These are phyloP conservation scores for Sclerodermus sp. DNA, from an alignment of 2,888 invertebrate genomes.

Conservation along the genomic window DNA sequence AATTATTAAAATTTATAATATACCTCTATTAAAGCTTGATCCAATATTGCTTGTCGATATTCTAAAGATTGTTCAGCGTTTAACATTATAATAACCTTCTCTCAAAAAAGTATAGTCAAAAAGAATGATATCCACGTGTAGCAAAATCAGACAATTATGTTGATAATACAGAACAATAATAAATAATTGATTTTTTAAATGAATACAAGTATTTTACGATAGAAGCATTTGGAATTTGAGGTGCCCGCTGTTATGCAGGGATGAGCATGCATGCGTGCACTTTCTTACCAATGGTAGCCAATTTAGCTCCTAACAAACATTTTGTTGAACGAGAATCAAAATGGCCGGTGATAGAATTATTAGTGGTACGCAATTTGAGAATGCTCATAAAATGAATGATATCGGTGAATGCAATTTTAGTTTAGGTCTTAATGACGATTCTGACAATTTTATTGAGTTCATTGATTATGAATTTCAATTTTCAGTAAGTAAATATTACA, in stretches of 20 bases:
- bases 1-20: neutral
- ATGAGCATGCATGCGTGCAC: too few relatives aligned
- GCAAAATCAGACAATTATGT: too few relatives aligned
- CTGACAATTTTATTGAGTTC: conserved; percentile 31
- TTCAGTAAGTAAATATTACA: conserved; percentile 32
- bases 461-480: conserved; percentile 46
- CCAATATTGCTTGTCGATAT: conserved; percentile 29
- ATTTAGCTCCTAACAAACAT: too few relatives aligned
- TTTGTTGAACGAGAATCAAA: conserved; percentile 2
- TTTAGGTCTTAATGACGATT: conserved; percentile 40
- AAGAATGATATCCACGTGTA: too few relatives aligned
- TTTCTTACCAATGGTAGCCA: too few relatives aligned
- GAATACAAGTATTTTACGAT: too few relatives aligned
- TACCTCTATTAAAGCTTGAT: conserved; percentile 34
- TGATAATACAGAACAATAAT: too few relatives aligned
- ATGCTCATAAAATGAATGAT: conserved; percentile 40
- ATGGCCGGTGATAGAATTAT: conserved; percentile 50
- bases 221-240: too few relatives aligned
- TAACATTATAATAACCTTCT: too few relatives aligned
- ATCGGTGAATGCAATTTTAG: conserved; percentile 38
- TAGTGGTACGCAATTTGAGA: conserved; percentile 35
- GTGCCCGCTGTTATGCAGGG: too few relatives aligned
- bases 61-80: neutral
- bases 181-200: too few relatives aligned
- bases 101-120: too few relatives aligned